Conservation (phyloP, 2,888 invertebrate species). For the Arctia plantaginis region DNA sequence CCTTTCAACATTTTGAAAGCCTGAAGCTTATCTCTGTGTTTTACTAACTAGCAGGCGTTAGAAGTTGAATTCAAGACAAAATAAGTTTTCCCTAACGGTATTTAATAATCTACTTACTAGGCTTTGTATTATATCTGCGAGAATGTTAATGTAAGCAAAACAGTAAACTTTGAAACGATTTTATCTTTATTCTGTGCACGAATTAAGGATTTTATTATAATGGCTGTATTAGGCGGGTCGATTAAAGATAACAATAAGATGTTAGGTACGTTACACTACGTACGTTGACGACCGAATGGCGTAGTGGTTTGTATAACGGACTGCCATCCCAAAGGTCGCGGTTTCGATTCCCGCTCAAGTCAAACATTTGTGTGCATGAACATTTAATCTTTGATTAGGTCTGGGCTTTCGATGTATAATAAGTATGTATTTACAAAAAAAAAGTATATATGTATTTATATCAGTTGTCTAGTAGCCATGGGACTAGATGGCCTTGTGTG, state of each 20-base stretch:
- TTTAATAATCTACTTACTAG: neutral
- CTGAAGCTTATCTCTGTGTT: neutral
- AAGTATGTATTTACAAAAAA: too few species aligned
- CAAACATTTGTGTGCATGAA: too few species aligned
- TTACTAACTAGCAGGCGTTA: neutral
- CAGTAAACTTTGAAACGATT: conserved; percentile 1
- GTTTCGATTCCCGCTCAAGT: too few species aligned
- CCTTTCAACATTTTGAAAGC: neutral
- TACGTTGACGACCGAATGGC: too few species aligned
- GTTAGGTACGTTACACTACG: neutral
- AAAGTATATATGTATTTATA: too few species aligned
- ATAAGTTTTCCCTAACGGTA: neutral
- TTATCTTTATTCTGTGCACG: neutral
- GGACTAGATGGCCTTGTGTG: too few species aligned
- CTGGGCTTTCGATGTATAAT: too few species aligned
- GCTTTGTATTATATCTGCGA: neutral
- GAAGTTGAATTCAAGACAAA: neutral
- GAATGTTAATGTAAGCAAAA: neutral
- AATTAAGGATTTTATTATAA: neutral
- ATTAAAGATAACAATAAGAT: neutral
- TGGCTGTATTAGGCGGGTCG: neutral
- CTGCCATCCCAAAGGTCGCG: too few species aligned
- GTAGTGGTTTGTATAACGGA: too few species aligned
- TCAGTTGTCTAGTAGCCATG: too few species aligned
- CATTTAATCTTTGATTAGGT: too few species aligned